Base-by-base conservation (phyloP, 1,140 invertebrate genomes). In the Drosophila tropicalis region DNA sequence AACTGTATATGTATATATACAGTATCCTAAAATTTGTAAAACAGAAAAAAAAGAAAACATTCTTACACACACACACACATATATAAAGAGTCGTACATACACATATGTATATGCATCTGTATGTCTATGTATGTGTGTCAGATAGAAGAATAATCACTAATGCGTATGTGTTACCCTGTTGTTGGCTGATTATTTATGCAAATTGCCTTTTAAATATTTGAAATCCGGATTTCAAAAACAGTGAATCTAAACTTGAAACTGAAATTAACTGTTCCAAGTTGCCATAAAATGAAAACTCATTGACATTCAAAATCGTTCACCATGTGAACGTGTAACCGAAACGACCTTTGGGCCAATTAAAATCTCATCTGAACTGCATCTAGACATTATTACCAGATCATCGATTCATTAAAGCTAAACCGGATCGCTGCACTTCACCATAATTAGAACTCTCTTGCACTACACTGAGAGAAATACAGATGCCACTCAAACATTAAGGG, bases 181-280 rank as follows among this genome's bases (percentile, higher is more conserved):
- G 17, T 72, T 62, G 56, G 70, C 67, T 72, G 44, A 41, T 71
- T 32, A 62, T 62, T 62, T 34, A 70, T 47, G 36, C 29, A 72
- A 62, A 61, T 70, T 12, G 51, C 54, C 39, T 41, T 67, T 32
- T 40, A 22, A 44, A 22, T 63, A 29, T 25, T 36, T 39, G 15
- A 32, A 29, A 51, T 51, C 10, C 13, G 44, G 17, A 22, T 51
- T 1, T 3, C 5, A 34, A 40, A 19, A 9, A 19, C 13, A 32
- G 2, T 4, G 15, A 36, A 66, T 58, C n/a, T 34, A 65, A 73
- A 39, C 25, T n/a, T 13, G 63, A 5, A 58, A 64, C 39, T 40
- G 17, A 54, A 25, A 57, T 19, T 44, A 51, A 51, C 25, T 58
- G 12, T 12, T 40, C 6, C 9, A 2, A 9, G 10, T 72, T 73